Percentiles rank a stretch among this genome's conserved stretches.
These are phyloP conservation scores for Anneissia japonica DNA, from an alignment of 35 echinoderm and acorn worm genomes.

Conservation along the genomic window DNA sequence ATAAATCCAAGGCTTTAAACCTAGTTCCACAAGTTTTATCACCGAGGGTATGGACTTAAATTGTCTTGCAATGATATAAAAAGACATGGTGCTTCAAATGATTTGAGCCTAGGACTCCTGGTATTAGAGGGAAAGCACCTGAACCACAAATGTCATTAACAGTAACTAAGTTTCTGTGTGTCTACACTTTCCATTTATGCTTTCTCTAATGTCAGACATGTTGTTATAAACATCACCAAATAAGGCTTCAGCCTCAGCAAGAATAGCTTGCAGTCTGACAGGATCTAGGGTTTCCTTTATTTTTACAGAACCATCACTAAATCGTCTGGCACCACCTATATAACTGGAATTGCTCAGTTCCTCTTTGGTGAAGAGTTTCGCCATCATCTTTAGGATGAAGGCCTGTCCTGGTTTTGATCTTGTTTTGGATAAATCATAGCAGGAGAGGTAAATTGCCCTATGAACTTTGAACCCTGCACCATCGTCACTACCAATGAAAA, in stretches of 20 bases:
- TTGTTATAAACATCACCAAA: neutral
- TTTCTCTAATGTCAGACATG: neutral
- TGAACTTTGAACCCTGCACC: neutral
- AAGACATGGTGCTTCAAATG: no score
- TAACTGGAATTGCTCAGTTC: neutral
- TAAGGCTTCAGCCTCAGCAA: neutral
- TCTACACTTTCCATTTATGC: neutral
- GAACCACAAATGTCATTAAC: no score
- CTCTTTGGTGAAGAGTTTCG: neutral
- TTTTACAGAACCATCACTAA: neutral
- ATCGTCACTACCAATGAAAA: neutral
- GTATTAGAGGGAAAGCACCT: no score
- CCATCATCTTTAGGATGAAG: neutral
- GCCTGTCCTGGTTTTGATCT: neutral
- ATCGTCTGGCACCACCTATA: neutral
- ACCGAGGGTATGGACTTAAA: no score
- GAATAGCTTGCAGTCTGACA: neutral
- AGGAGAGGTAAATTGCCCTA: neutral
- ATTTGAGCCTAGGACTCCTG: no score
- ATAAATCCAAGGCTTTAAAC: no score
- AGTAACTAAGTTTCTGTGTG: no score
- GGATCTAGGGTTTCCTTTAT: neutral
- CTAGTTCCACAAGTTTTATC: no score
- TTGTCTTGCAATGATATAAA: no score
- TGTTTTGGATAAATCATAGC: neutral